Percentiles rank a stretch among this genome's conserved stretches.
phyloP scores from a whole-genome alignment of 2,888 invertebrate genomes.

The Scelioninae gen. 2 region DNA sequence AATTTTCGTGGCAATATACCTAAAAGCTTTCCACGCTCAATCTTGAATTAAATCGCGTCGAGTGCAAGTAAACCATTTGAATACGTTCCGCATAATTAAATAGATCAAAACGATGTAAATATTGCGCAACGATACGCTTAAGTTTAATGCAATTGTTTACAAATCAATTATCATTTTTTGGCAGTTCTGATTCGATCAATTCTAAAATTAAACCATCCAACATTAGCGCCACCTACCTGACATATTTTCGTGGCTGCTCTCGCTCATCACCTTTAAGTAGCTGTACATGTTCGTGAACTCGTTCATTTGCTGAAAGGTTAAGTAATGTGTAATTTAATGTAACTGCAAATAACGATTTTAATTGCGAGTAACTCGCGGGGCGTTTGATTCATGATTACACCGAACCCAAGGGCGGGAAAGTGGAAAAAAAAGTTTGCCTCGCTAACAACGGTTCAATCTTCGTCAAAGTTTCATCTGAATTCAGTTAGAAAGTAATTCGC shows the following conservation, averaged over 20 bases:
- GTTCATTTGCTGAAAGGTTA: conserved; percentile 84
- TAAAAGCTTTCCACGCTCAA: too few relatives aligned
- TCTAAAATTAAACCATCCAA: background rate
- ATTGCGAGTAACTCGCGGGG: conserved; percentile 8
- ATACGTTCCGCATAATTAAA: too few relatives aligned
- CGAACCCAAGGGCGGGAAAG: too few relatives aligned
- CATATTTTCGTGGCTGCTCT: conserved; percentile 70
- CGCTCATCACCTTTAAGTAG: conserved; percentile 87
- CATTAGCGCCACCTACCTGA: conserved; percentile 43
- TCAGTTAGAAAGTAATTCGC: conserved; percentile 1
- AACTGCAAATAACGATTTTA: conserved; percentile 11
- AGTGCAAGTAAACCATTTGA: too few relatives aligned
- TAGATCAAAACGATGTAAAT: too few relatives aligned
- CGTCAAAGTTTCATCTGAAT: conserved; percentile 16
- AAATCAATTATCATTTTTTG: too few relatives aligned
- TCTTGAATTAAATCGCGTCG: too few relatives aligned
- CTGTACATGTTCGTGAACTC: conserved; percentile 91
- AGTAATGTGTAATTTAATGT: conserved; percentile 39
- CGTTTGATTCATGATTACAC: conserved; percentile 1
- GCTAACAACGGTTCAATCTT: background rate
- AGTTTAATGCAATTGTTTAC: too few relatives aligned
- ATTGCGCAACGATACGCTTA: too few relatives aligned
- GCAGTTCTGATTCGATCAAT: background rate
- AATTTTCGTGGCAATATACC: too few relatives aligned
- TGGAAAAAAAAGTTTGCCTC: background rate